Conservation (phyloP, 2,797 vertebrate genomes). For the Argyrosomus regius region DNA sequence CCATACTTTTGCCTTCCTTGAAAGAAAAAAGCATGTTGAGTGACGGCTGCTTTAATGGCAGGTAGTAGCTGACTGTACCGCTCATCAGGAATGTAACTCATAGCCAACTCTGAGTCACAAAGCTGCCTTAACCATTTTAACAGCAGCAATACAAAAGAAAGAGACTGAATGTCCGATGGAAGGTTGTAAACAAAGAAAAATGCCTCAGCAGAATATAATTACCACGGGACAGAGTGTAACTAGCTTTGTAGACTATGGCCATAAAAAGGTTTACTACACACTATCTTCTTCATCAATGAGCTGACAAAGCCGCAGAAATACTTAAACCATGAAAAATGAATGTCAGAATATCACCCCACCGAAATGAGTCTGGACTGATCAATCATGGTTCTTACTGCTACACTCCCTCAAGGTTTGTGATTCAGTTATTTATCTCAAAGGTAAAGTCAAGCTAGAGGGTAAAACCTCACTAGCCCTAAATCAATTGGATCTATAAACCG, state of each 20-base stretch:
- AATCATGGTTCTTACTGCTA: constrained; percentile 28
- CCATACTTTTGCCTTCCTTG: constrained; percentile 83
- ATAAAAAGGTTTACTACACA: constrained; percentile 48
- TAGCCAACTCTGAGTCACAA: constrained; percentile 40
- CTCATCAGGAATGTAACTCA: constrained; percentile 62
- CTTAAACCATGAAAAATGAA: constrained; percentile 26
- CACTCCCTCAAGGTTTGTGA: constrained; percentile 25
- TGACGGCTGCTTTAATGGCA: constrained; percentile 35
- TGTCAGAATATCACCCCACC: constrained; percentile 3
- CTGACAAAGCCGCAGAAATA: constrained; percentile 43
- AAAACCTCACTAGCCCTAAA: constrained; percentile 36
- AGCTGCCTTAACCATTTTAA: constrained; percentile 37
- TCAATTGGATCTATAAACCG: constrained; percentile 38
- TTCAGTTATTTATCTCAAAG: constrained; percentile 39
- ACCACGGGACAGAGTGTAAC: constrained; percentile 23
- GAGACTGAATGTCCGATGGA: constrained; percentile 40
- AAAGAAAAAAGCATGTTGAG: constrained; percentile 49
- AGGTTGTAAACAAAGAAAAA: constrained; percentile 59
- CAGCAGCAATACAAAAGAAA: constrained; percentile 50
- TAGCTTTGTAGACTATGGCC: constrained; percentile 24
- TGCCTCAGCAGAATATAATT: constrained; percentile 64
- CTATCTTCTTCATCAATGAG: constrained; percentile 36
- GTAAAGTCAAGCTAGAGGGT: constrained; percentile 45
- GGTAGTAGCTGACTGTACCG: constrained; percentile 31
- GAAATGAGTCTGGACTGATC: constrained; percentile 41